Evolutionary conservation across 2,113 vertebrate genomes (phyloP).

Genomic region (Amblyornis subalaris): DNA sequence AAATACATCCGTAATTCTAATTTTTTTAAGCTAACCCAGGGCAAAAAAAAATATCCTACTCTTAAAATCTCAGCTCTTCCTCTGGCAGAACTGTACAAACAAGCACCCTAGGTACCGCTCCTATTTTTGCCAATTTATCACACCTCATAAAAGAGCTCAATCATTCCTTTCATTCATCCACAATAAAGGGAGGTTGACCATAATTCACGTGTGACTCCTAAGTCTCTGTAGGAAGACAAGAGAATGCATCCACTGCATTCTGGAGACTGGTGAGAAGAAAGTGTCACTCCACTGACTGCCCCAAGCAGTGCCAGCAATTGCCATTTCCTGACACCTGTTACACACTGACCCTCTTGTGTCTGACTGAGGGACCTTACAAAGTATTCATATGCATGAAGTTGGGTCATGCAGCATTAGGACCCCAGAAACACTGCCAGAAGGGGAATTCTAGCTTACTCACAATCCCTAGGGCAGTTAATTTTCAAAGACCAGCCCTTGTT

Average conservation of each 20-base stretch:
- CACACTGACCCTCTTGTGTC: neutral
- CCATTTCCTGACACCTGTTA: neutral
- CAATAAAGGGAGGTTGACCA: neutral
- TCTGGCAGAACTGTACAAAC: neutral
- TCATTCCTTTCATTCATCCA: neutral
- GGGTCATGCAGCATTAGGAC: neutral
- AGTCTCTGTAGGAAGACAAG: neutral
- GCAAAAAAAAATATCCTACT: neutral
- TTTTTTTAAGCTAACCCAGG: neutral
- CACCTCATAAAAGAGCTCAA: neutral
- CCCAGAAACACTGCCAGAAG: neutral
- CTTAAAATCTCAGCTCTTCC: neutral
- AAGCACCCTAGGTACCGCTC: neutral
- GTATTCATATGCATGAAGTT: neutral
- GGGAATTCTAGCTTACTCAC: neutral
- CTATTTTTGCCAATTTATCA: neutral
- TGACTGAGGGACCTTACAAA: neutral
- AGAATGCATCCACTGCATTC: neutral
- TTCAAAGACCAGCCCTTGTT: neutral
- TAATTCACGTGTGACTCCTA: neutral
- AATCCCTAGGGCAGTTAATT: neutral
- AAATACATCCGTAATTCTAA: neutral
- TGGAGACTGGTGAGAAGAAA: neutral
- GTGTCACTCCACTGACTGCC: neutral
- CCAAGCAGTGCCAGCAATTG: neutral